phyloP scores from a whole-genome alignment of 2,888 invertebrate species.

The Thumatha senex region DNA sequence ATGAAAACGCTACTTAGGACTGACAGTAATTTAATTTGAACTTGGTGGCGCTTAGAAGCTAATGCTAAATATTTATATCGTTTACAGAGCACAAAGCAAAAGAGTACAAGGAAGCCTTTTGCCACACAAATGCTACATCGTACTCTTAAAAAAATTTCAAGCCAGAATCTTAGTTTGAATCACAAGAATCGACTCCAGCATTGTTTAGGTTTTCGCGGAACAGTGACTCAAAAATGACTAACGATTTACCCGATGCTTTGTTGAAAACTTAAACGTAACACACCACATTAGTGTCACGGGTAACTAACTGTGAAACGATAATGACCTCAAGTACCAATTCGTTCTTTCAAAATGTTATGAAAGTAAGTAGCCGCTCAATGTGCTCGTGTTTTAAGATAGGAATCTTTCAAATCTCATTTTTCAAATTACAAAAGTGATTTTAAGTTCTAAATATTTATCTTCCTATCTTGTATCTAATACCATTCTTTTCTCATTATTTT shows the following conservation, averaged over 20 bases:
- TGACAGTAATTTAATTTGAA: too few relatives aligned
- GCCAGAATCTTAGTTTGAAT: too few relatives aligned
- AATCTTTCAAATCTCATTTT: slow-evolving; percentile 35
- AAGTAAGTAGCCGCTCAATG: slow-evolving; percentile 27
- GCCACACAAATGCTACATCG: too few relatives aligned
- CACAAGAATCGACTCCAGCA: too few relatives aligned
- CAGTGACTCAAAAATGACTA: slow-evolving; percentile 30
- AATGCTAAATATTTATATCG: too few relatives aligned
- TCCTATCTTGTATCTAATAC: slow-evolving; percentile 11
- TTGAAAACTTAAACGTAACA: slow-evolving; percentile 4
- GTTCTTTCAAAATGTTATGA: slow-evolving; percentile 39
- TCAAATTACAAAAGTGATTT: slow-evolving; percentile 30
- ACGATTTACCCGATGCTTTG: slow-evolving; percentile 33
- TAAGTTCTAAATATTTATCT: slow-evolving; percentile 33
- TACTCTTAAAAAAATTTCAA: too few relatives aligned
- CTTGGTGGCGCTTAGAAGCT: too few relatives aligned
- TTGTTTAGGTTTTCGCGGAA: slow-evolving; percentile 23
- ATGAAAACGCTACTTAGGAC: too few relatives aligned
- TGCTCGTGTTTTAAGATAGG: slow-evolving; percentile 24
- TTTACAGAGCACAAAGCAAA: too few relatives aligned
- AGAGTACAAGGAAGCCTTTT: too few relatives aligned
- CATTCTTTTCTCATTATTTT: slow-evolving; percentile 19
- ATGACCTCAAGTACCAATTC: slow-evolving; percentile 25
- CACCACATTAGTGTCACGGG: slow-evolving; percentile 24
- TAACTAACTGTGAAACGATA: slow-evolving; percentile 35